Evolutionary conservation across 2,113 vertebrate species (phyloP), one percentile per base, ranked within the genome.

Genomic region (Crotalus tigris): DNA sequence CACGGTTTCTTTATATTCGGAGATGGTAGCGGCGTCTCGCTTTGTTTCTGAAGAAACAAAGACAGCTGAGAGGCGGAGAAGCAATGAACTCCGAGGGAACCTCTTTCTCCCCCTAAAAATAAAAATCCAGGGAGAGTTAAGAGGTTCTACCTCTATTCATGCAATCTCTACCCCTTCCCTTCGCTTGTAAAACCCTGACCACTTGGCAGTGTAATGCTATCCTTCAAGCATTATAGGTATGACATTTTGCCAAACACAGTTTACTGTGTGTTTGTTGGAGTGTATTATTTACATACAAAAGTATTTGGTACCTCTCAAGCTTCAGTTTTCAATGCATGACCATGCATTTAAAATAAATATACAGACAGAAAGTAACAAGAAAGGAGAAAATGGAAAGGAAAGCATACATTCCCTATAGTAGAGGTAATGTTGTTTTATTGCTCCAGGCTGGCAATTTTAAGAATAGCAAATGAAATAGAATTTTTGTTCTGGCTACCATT

Each of bases 401-500:
- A 92, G 88, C 11, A 90, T 90, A 17, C 64, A 92, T 57, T 81
- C 92, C 91, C 93, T 4, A 0, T 0, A 49, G 57, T 44, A 87
- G 58, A 1, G 6, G 53, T 0, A 55, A 90, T 0, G 44, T 23
- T 2, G 17, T 91, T 93, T 90, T 92, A 91, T 0, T 33, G 87
- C 89, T 33, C 4, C 58, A 26, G 91, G 86, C 92, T 90, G 10
- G 85, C 91, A 94, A 55, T 90, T 91, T 93, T 5, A 53, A 92
- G 85, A 81, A 94, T 33, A 92, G 89, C 51, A 88, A 69, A 0
- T 86, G 69, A 69, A 91, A 75, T 4, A 0, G 1, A 69, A 90
- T 93, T 75, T 51, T 57, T 69, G 29, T 61, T 91, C 33, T 75
- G 92, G 92, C 49, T 57, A 91, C 90, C 53, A 93, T 92, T 75